Percentiles rank a stretch among this genome's conserved stretches.
Conservation (phyloP, 2,797 vertebrate species). For the Crotalus adamanteus region DNA sequence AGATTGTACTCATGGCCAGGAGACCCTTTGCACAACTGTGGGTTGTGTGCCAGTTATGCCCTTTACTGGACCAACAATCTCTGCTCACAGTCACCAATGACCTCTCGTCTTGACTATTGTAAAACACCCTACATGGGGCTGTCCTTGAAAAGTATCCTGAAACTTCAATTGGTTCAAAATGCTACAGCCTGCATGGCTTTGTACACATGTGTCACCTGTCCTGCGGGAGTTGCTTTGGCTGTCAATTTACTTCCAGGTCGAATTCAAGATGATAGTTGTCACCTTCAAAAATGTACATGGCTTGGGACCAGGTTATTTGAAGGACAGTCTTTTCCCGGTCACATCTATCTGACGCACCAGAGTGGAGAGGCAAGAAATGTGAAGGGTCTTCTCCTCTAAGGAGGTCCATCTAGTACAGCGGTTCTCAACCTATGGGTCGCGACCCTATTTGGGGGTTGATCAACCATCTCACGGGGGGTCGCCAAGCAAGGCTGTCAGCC, state of each 20-base stretch:
- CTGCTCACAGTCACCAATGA: not conserved
- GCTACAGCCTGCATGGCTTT: not conserved
- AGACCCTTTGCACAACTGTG: not conserved
- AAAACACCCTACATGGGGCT: not conserved
- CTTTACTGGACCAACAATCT: not conserved
- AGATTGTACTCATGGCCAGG: not conserved
- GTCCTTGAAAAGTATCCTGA: not conserved
- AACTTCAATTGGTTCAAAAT: not conserved
- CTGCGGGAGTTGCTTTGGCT: not conserved
- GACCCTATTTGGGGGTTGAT: no score
- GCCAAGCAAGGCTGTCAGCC: no score
- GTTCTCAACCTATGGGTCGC: no score
- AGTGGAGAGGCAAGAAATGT: not conserved
- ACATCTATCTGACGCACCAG: not conserved
- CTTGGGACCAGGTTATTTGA: not conserved
- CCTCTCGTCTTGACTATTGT: not conserved
- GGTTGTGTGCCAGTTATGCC: not conserved
- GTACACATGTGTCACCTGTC: not conserved
- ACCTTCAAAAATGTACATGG: not conserved
- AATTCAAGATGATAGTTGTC: not conserved
- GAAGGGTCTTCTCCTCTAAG: not conserved
- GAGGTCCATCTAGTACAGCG: not conserved
- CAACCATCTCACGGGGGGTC: no score
- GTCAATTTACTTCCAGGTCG: not conserved
- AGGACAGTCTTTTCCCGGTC: not conserved